Percentiles rank a stretch among this genome's conserved stretches.
Evolutionary conservation across 37 sponge, comb jelly and placozoan genomes (phyloP).

Genomic region (Diacarnus erythraeanus): DNA sequence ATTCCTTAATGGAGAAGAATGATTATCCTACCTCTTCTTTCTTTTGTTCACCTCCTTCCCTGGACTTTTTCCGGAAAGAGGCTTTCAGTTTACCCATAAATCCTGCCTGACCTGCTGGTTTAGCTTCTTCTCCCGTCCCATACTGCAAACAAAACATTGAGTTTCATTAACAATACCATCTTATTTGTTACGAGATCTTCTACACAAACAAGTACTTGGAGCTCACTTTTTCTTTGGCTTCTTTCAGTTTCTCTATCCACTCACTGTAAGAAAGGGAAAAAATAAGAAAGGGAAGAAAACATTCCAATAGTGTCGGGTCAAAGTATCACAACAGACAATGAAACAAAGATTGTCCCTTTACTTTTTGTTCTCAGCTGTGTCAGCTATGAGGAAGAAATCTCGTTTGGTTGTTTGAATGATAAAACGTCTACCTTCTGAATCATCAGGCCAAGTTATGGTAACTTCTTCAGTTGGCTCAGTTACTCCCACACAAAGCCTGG

Average conservation of each 20-base stretch:
- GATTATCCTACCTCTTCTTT: conserved; percentile 4
- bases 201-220: conserved; percentile 37
- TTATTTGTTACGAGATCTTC: not conserved
- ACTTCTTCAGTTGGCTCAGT: conserved; percentile 18
- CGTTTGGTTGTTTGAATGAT: conserved; percentile 30
- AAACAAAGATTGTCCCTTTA: no score
- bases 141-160: no score
- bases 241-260: conserved; percentile 55
- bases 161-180: no score
- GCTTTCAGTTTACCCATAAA: conserved; percentile 1
- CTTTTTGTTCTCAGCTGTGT: conserved; percentile 47
- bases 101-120: not conserved
- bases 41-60: not conserved
- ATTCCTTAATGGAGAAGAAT: not conserved
- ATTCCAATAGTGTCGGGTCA: no score
- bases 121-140: not conserved
- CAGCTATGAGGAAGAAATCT: conserved; percentile 47
- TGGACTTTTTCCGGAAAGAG: not conserved
- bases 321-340: no score
- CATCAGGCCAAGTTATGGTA: conserved; percentile 47
- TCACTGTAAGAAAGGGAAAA: conserved; percentile 23
- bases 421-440: conserved; percentile 31
- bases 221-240: conserved; percentile 31
- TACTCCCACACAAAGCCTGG: conserved; percentile 36
- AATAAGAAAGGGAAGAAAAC: not conserved